A percentile compares a stretch with the other conserved stretches of the same genome.
phyloP scores from a whole-genome alignment of 2,888 invertebrate genomes.

The Dichetophora obliterata region DNA sequence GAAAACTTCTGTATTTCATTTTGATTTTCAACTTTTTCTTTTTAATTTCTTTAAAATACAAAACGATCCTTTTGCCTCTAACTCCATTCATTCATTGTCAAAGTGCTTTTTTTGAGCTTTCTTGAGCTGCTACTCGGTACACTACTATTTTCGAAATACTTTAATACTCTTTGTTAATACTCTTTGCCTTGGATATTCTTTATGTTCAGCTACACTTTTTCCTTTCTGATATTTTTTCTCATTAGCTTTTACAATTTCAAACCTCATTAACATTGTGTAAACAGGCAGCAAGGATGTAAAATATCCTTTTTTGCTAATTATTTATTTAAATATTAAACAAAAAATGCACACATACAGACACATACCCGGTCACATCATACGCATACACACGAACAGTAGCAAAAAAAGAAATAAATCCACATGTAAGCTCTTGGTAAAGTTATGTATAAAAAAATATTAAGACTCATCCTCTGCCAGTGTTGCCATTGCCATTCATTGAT shows the following conservation, averaged over 20 bases:
- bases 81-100: background rate
- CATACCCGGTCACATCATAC: slow-evolving; percentile 29
- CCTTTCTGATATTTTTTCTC: slow-evolving; percentile 50
- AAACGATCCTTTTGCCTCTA: background rate
- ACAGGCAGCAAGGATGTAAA: slow-evolving; percentile 34
- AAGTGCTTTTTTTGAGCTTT: background rate
- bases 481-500: slow-evolving; percentile 32
- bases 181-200: background rate
- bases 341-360: slow-evolving; percentile 49
- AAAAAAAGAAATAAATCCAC: background rate
- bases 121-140: background rate
- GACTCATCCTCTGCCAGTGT: slow-evolving; percentile 49
- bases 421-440: slow-evolving; percentile 53
- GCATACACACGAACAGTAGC: slow-evolving; percentile 24
- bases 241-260: slow-evolving; percentile 61
- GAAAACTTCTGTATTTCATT: no score
- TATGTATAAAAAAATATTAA: slow-evolving; percentile 63
- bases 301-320: slow-evolving; percentile 66
- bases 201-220: background rate
- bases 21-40: no score
- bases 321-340: slow-evolving; percentile 68
- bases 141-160: slow-evolving; percentile 1
- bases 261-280: slow-evolving; percentile 63
- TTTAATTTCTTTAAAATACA: background rate
- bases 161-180: background rate